Base-by-base conservation (phyloP, 92 coral and sea anemone species). In the Bergia puertoricense region DNA sequence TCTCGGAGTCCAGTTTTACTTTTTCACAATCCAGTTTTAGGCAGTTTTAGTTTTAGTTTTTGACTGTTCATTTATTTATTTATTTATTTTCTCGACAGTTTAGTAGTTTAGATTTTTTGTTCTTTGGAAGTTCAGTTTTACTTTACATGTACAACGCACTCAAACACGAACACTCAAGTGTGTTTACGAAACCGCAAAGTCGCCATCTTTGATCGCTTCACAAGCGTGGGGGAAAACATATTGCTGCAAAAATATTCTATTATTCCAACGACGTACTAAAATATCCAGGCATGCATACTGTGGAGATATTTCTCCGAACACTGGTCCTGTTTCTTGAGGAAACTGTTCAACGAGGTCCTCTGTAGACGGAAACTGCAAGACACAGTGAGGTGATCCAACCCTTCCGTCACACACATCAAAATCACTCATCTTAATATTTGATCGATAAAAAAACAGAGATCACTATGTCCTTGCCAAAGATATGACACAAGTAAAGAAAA, bases 241-340 rank as follows among this genome's bases (percentile, higher is more conserved):
- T 37, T 67, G 74, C 76, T 8, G 1, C 77, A 39, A 73, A 41
- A 74, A 42, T 68, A 10, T 6, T 2, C 39, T 72, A 30, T 30
- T 72, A 73, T 73, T 40, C 88, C 9, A 85, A 85, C 65, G 80
- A 42, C 30, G 80, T 46, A 23, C 45, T 23, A 42, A 85, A 56
- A 20, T 85, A 85, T 14, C 76, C n/a, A 72, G 77, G 41, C 39
- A 73, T 44, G 68, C 77, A 68, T 43, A 3, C 42, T n/a, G 88
- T 73, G 77, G 86, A 15, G 86, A 82, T 36, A 65, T 82, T 65
- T 82, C 86, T 82, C 86, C 86, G 54, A 83, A 62, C 41, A 56
- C 57, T 0, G 57, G 56, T 1, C 77, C 77, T 36, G 44, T 65
- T 38, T 56, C 77, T 57, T 50, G 30, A 40, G 79, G 50, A 75